Evolutionary conservation across 37 sponge, comb jelly and placozoan genomes (phyloP).

Genomic region (Hormiphora californensis): DNA sequence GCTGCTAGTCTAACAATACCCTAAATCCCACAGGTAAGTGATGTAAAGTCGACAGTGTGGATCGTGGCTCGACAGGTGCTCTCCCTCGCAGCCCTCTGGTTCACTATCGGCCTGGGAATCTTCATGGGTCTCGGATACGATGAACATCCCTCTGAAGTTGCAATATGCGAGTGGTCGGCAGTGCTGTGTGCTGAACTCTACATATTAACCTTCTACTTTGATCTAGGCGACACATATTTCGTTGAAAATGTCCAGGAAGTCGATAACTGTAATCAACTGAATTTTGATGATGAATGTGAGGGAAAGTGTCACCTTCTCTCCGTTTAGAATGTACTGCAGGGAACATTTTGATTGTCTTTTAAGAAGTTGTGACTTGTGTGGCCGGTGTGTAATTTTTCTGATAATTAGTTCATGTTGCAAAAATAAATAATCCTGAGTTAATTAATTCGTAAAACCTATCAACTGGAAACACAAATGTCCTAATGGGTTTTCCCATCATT

Average conservation of each 20-base stretch:
- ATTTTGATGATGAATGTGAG: too few species aligned
- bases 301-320: too few species aligned
- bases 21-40: neutral
- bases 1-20: neutral
- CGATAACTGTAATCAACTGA: too few species aligned
- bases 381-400: too few species aligned
- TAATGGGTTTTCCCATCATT: too few species aligned
- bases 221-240: neutral
- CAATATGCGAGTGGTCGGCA: constrained; percentile 3
- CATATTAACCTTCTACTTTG: constrained; percentile 11
- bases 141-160: neutral
- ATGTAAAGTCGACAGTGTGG: constrained; percentile 13
- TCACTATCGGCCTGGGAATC: constrained; percentile 4
- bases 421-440: too few species aligned
- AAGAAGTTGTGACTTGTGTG: too few species aligned
- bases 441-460: too few species aligned
- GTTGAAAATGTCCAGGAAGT: constrained; percentile 5
- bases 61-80: neutral
- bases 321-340: too few species aligned
- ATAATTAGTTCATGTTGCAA: too few species aligned
- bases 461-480: too few species aligned
- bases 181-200: neutral
- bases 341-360: too few species aligned
- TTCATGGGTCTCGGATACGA: neutral
- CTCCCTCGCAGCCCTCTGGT: neutral